phyloP scores from a whole-genome alignment of 1,140 invertebrate species.

The Trichonephila clavata region DNA sequence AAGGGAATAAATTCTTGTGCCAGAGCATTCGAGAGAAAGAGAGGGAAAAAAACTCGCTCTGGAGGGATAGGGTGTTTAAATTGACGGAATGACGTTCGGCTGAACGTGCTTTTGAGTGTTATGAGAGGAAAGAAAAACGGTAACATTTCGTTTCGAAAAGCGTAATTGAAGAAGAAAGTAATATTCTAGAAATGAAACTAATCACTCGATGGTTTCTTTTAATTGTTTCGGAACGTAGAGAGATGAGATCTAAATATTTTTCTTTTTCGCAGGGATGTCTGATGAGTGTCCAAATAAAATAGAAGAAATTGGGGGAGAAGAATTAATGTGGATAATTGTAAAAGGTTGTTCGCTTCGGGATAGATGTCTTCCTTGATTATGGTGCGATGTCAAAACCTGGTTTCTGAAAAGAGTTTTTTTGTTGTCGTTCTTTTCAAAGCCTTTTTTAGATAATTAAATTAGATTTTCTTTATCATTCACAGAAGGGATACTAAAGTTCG shows the following conservation, averaged over 20 bases:
- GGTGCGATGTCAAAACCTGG: no score
- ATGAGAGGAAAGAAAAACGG: slow-evolving; percentile 43
- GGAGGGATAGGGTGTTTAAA: slow-evolving; percentile 42
- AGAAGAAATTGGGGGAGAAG: background rate
- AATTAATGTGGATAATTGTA: background rate
- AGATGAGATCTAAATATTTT: background rate
- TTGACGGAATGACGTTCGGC: slow-evolving; percentile 51
- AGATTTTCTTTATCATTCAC: no score
- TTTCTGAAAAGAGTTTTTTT: no score
- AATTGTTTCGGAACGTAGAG: background rate
- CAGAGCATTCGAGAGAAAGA: background rate
- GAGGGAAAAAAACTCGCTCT: background rate
- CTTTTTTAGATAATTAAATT: no score
- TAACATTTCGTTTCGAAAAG: slow-evolving; percentile 30
- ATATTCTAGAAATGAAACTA: background rate
- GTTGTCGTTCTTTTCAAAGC: no score
- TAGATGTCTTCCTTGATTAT: no score
- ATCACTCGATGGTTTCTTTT: slow-evolving; percentile 27
- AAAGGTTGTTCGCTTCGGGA: background rate
- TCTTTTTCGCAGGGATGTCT: background rate
- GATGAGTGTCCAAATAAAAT: background rate
- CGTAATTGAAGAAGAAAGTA: slow-evolving; percentile 27
- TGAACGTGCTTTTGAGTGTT: slow-evolving; percentile 35
- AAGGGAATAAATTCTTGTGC: slow-evolving; percentile 3
- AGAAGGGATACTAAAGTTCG: no score